These are phyloP conservation scores for Calephelis virginiensis DNA, from an alignment of 1,140 invertebrate genomes.

Conservation along the genomic window DNA sequence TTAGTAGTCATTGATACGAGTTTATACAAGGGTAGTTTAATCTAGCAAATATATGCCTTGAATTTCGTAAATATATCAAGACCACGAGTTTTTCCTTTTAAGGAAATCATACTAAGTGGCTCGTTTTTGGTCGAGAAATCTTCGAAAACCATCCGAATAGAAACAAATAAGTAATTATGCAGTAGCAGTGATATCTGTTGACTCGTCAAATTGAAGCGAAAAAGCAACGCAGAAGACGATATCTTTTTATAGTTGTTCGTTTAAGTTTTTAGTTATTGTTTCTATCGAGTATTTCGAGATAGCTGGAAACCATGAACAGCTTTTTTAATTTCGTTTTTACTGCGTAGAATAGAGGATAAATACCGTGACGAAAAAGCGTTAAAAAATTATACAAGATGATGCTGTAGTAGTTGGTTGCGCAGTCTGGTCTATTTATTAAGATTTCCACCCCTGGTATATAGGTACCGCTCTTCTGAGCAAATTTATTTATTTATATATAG, in stretches of 20 bases:
- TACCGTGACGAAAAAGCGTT: too few relatives aligned
- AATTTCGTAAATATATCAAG: constrained; percentile 49
- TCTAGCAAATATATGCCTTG: constrained; percentile 39
- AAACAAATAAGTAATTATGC: constrained; percentile 35
- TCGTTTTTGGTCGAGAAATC: constrained; percentile 50
- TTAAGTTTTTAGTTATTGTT: constrained; percentile 6
- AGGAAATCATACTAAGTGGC: constrained; percentile 45
- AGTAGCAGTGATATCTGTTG: background rate
- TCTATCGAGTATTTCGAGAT: constrained; percentile 1
- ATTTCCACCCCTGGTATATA: too few relatives aligned
- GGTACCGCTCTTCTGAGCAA: too few relatives aligned
- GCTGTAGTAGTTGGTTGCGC: too few relatives aligned
- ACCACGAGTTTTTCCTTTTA: constrained; percentile 45
- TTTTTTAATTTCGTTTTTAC: constrained; percentile 8
- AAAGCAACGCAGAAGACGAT: background rate
- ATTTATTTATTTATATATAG: too few relatives aligned
- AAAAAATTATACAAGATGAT: too few relatives aligned
- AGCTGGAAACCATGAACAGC: background rate
- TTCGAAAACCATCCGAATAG: constrained; percentile 38
- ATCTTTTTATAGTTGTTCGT: constrained; percentile 2
- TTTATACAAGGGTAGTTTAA: constrained; percentile 43
- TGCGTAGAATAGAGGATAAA: too few relatives aligned
- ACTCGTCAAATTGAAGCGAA: too few relatives aligned
- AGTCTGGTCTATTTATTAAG: too few relatives aligned
- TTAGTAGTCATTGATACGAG: too few relatives aligned